These are phyloP conservation scores for Pediacus dermestoides DNA, from an alignment of 2,888 invertebrate genomes.

Conservation along the genomic window DNA sequence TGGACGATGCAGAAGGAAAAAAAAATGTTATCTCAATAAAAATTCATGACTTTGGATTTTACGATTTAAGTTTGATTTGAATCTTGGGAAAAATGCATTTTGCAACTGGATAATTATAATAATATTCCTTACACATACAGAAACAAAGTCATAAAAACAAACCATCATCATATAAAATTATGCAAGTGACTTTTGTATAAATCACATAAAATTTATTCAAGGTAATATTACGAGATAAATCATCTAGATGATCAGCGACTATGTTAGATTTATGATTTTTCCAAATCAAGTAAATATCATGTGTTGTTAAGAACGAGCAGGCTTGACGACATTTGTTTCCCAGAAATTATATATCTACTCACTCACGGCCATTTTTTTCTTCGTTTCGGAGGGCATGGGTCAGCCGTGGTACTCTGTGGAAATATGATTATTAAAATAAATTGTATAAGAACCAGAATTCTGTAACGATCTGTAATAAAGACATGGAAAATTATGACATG, in stretches of 20 bases:
- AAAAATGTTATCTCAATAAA: conserved; percentile 30
- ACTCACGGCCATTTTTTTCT: conserved; percentile 30
- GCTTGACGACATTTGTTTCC: conserved; percentile 30
- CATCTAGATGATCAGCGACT: conserved; percentile 30
- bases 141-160: no score
- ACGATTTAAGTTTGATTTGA: no score
- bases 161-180: conserved; percentile 5
- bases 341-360: conserved; percentile 23
- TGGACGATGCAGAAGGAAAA: no score
- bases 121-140: no score
- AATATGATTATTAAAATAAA: conserved; percentile 32
- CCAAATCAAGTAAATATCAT: conserved; percentile 29
- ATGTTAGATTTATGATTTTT: conserved; percentile 27
- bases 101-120: no score
- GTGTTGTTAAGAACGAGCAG: conserved; percentile 29
- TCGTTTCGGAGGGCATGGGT: conserved; percentile 30
- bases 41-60: conserved; percentile 32
- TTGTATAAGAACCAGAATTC: conserved; percentile 30
- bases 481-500: conserved; percentile 21
- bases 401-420: conserved; percentile 26
- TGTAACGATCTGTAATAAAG: conserved; percentile 24
- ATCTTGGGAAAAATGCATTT: no score
- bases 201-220: conserved; percentile 5
- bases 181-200: conserved; percentile 4
- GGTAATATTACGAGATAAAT: conserved; percentile 25